Percentiles rank a stretch among this genome's conserved stretches.
These are phyloP conservation scores for Cavia porcellus DNA, from an alignment of 2,113 vertebrate genomes.

Conservation along the genomic window DNA sequence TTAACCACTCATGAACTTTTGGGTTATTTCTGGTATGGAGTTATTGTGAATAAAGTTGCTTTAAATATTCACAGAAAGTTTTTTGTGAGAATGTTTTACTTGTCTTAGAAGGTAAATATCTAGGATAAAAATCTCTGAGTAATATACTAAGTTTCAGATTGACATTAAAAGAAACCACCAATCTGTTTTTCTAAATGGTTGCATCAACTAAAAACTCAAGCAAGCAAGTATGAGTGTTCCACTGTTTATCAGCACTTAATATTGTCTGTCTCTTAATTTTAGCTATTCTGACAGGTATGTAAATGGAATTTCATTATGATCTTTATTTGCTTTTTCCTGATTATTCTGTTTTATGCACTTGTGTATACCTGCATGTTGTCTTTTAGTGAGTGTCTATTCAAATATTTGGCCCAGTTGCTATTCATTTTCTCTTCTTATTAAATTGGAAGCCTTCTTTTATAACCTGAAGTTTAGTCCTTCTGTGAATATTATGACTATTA, in stretches of 20 bases:
- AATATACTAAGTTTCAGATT: background rate
- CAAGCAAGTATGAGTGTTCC: background rate
- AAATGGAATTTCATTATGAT: background rate
- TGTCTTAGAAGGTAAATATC: background rate
- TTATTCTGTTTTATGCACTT: background rate
- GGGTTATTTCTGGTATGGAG: background rate
- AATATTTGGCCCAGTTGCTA: background rate
- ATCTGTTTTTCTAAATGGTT: background rate
- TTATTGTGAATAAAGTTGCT: background rate
- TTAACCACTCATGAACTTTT: background rate
- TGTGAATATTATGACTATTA: background rate
- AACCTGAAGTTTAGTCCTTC: background rate
- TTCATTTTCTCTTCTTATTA: background rate
- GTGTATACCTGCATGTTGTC: background rate
- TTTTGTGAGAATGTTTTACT: slow-evolving; percentile 38
- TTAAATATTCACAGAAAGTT: slow-evolving; percentile 20
- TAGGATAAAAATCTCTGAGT: background rate
- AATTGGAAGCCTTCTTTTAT: background rate
- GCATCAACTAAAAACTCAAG: background rate
- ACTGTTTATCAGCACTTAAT: background rate
- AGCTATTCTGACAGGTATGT: background rate
- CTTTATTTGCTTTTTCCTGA: background rate
- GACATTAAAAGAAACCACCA: background rate
- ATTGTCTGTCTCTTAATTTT: background rate
- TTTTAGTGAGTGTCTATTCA: slow-evolving; percentile 38